A percentile compares a stretch with the other conserved stretches of the same genome.
Conservation (phyloP, 2,797 vertebrate species). For the Malurus splendens region DNA sequence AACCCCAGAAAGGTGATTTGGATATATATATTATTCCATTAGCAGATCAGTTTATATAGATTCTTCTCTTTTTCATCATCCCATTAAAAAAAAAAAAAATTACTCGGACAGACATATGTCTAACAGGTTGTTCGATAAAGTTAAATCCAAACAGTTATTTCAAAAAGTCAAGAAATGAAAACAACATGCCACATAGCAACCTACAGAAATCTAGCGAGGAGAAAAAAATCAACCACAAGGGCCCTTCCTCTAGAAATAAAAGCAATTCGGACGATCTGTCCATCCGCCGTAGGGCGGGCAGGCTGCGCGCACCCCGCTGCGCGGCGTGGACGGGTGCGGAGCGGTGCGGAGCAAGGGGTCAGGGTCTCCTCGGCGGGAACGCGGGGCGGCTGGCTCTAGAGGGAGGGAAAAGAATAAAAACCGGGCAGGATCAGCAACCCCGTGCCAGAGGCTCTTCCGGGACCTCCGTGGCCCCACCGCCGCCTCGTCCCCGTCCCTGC, state of each 20-base stretch:
- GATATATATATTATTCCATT: conserved; percentile 1
- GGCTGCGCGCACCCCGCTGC: not conserved
- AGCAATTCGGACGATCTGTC: not conserved
- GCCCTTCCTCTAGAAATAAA: not conserved
- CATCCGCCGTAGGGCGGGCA: not conserved
- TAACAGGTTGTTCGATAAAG: conserved; percentile 42
- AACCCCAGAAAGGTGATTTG: conserved; percentile 25
- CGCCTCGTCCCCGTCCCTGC: not conserved
- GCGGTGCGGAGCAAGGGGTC: not conserved
- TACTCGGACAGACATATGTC: conserved; percentile 28
- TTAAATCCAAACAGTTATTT: not conserved
- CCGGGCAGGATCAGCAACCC: not conserved
- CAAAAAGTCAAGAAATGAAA: not conserved
- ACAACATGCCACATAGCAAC: not conserved
- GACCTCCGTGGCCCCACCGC: not conserved
- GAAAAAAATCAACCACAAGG: not conserved
- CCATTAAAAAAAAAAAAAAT: conserved; percentile 30
- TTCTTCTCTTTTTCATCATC: conserved; percentile 46
- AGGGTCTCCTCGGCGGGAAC: not conserved
- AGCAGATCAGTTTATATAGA: conserved; percentile 2
- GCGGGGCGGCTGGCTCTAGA: not conserved
- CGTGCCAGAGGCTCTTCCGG: not conserved
- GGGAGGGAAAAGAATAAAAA: not conserved
- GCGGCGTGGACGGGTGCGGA: not conserved
- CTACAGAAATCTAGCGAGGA: not conserved